Evolutionary conservation across 2,113 vertebrate genomes (phyloP), one percentile per base, ranked within the genome.

Genomic region (Paramormyrops kingsleyae): DNA sequence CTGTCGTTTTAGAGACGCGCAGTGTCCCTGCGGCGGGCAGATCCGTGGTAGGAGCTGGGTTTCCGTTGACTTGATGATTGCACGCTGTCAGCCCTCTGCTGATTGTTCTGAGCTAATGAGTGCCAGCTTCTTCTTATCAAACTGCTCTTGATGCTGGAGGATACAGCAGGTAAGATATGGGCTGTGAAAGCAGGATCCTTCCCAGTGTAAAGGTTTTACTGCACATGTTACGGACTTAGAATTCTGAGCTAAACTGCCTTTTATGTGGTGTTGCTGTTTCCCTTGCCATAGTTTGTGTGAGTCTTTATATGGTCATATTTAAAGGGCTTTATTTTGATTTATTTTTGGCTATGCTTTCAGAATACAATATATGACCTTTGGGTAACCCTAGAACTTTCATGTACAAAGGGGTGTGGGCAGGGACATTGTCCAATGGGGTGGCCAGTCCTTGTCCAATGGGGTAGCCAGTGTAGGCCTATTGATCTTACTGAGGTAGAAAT

Each of bases 81-180:
- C 83, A 27, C 0, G 44, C 83, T 47, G 44, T n/a, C 83, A 47
- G 42, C 39, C 42, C 83, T n/a, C 15, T 47, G 44, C 83, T 84
- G 44, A 84, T 84, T 44, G 83, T 84, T 84, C 83, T 80, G 74
- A 84, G 44, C 83, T 84, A 80, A 80, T 80, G 74, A 42, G 13
- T 17, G 5, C 13, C 74, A 42, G 35, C 15, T 80, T 80, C n/a
- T 13, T 13, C 62, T 70, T 70, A 31, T 70, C 62, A 15, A 31
- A 70, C 62, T 70, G 62, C 27, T 70, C n/a, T 42, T 42, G 35
- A 80, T 80, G 31, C 74, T 80, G 35, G 35, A 19, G 74, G 31
- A 80, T 80, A 42, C 35, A 42, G 74, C 35, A 80, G 31, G 31
- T 80, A 42, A 39, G 17, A 77, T 8, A 5, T n/a, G 56, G 70